These are phyloP conservation scores for Trochalopteron elliotii DNA, from an alignment of 2,113 vertebrate species.

Conservation along the genomic window DNA sequence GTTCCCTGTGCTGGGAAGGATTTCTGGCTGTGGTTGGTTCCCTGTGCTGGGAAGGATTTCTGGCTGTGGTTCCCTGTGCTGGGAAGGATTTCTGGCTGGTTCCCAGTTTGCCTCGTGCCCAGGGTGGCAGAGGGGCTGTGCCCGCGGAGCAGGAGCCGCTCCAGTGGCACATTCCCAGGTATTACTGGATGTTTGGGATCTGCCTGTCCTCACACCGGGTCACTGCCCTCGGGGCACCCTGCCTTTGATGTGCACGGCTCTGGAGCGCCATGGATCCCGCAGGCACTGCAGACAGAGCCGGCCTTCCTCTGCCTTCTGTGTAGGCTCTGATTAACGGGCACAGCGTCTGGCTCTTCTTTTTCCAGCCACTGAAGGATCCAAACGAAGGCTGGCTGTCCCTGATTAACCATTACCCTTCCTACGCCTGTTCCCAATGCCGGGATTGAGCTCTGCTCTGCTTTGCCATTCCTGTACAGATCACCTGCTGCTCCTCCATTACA, in stretches of 20 bases:
- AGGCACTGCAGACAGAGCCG: not conserved
- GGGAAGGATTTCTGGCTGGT: no score
- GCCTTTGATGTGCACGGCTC: not conserved
- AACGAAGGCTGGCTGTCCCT: not conserved
- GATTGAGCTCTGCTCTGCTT: not conserved
- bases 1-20: rapidly evolving
- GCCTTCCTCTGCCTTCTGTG: not conserved
- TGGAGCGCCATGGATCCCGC: not conserved
- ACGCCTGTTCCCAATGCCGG: rapidly evolving
- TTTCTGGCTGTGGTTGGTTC: no score
- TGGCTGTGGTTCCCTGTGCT: no score
- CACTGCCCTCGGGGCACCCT: not conserved
- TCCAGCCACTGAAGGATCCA: not conserved
- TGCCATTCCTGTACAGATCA: not conserved
- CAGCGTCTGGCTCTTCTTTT: not conserved
- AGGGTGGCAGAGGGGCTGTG: rapidly evolving
- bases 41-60: no score
- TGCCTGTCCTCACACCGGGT: rapidly evolving
- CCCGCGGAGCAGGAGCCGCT: rapidly evolving
- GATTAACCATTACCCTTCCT: not conserved
- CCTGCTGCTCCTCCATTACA: not conserved
- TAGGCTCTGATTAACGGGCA: not conserved
- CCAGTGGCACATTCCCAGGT: rapidly evolving
- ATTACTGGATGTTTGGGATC: not conserved
- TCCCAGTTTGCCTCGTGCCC: no score